Conservation (phyloP, 2,888 invertebrate genomes). For the Pherbina coryleti region DNA sequence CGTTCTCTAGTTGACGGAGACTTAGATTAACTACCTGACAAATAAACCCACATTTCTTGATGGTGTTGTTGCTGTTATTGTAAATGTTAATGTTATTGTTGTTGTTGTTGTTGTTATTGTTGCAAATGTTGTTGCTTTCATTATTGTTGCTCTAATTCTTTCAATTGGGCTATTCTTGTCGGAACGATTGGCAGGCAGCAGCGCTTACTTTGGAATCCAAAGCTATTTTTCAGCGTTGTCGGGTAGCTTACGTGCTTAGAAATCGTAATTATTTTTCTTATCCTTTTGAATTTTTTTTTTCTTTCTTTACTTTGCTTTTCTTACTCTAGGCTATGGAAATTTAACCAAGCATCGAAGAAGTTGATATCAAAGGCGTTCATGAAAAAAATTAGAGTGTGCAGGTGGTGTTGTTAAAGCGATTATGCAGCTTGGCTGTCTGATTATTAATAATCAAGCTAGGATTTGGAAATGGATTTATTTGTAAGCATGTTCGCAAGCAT, state of each 20-base stretch:
- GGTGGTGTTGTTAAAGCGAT: background rate
- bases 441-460: slow-evolving; percentile 20
- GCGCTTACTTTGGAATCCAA: slow-evolving; percentile 24
- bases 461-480: background rate
- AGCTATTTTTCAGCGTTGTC: slow-evolving; percentile 38
- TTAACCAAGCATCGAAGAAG: too few species aligned
- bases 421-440: background rate
- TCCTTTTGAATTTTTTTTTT: slow-evolving; percentile 50
- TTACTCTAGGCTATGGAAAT: background rate
- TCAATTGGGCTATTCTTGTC: slow-evolving; percentile 27
- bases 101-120: slow-evolving; percentile 42
- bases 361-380: background rate
- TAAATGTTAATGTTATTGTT: slow-evolving; percentile 44
- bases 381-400: too few species aligned
- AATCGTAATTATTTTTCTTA: slow-evolving; percentile 63
- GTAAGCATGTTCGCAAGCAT: background rate
- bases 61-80: background rate
- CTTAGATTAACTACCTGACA: slow-evolving; percentile 66
- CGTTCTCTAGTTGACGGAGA: slow-evolving; percentile 48
- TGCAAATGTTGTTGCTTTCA: slow-evolving; percentile 23
- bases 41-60: slow-evolving; percentile 53
- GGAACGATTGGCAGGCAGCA: slow-evolving; percentile 1
- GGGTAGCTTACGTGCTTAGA: slow-evolving; percentile 58
- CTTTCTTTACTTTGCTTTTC: background rate
- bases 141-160: slow-evolving; percentile 14